Evolutionary conservation across 1,140 invertebrate genomes (phyloP).

Genomic region (Cydia strobilella): DNA sequence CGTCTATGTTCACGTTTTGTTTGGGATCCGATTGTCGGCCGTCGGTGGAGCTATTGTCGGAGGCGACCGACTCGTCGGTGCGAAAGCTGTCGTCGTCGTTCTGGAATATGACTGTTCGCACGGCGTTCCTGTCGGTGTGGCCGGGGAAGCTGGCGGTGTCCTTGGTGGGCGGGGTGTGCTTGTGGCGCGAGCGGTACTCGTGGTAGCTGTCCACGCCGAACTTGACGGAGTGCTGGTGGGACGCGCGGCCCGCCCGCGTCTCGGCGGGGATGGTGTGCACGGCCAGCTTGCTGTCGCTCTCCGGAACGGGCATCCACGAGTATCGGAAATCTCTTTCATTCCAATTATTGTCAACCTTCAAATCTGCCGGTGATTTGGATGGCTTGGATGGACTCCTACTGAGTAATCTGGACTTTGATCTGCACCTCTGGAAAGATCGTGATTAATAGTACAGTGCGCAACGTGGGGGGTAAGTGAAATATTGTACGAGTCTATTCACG

Average conservation of each 20-base stretch:
- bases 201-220: constrained; percentile 70
- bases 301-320: constrained; percentile 73
- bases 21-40: constrained; percentile 43
- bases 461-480: too few species aligned
- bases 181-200: constrained; percentile 70
- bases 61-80: constrained; percentile 42
- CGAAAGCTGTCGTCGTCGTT: constrained; percentile 47
- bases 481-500: too few species aligned
- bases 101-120: constrained; percentile 55
- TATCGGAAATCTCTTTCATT: constrained; percentile 58
- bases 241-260: neutral
- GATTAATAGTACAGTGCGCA: too few species aligned
- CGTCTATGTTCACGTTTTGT: constrained; percentile 35
- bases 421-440: constrained; percentile 35
- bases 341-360: constrained; percentile 42
- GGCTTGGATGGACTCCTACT: constrained; percentile 36
- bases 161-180: constrained; percentile 72
- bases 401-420: constrained; percentile 24
- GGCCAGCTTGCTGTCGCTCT: constrained; percentile 59
- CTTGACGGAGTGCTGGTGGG: constrained; percentile 45
- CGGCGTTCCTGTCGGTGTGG: constrained; percentile 42
- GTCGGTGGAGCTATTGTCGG: constrained; percentile 56
- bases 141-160: constrained; percentile 45
- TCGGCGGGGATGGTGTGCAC: constrained; percentile 61
- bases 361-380: constrained; percentile 52